These are phyloP conservation scores for Sturnira hondurensis DNA, from an alignment of 2,113 vertebrate genomes.

Conservation along the genomic window DNA sequence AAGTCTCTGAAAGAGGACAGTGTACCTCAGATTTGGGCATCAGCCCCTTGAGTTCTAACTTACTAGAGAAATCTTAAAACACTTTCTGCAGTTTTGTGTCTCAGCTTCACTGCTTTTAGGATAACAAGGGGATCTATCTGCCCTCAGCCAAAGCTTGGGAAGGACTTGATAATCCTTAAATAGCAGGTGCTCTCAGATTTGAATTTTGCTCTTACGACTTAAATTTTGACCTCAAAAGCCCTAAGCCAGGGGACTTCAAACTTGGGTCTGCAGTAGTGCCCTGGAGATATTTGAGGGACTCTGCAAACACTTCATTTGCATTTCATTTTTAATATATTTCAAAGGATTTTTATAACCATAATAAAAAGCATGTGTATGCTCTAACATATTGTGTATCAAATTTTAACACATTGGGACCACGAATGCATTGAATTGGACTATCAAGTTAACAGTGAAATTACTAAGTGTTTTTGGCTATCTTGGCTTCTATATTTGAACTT, in stretches of 20 bases:
- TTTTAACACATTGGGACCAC: neutral
- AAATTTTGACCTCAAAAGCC: neutral
- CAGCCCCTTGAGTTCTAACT: neutral
- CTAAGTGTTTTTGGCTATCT: neutral
- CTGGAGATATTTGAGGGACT: neutral
- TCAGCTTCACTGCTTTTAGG: neutral
- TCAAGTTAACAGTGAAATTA: conserved; percentile 26
- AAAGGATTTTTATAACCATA: neutral
- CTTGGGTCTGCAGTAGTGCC: neutral
- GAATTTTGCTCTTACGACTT: neutral
- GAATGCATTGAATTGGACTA: neutral
- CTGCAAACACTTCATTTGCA: conserved; percentile 2
- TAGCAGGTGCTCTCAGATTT: neutral
- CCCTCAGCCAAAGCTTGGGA: neutral
- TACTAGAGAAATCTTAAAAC: neutral
- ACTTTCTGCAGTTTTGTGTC: neutral
- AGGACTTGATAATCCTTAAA: neutral
- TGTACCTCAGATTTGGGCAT: neutral
- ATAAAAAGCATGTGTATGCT: neutral
- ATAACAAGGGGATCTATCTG: neutral
- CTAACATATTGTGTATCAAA: neutral
- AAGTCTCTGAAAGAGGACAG: no score
- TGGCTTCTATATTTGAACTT: neutral
- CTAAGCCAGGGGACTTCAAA: neutral
- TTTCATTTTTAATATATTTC: conserved; percentile 20